These are phyloP conservation scores for Acronicta alni DNA, from an alignment of 2,888 invertebrate genomes.

Conservation along the genomic window DNA sequence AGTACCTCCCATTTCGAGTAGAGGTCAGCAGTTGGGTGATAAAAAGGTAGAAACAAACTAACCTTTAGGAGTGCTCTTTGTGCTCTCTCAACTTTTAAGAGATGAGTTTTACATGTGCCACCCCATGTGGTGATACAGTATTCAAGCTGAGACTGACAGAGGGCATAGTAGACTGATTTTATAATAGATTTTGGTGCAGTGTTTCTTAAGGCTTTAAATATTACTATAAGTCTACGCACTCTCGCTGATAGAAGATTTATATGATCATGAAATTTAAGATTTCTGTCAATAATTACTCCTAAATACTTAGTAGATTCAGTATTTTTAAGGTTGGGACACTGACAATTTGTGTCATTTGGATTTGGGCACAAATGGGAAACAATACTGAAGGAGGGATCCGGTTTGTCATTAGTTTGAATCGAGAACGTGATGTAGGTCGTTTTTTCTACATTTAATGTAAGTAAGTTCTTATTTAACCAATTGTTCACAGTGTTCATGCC, in stretches of 20 bases:
- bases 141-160: constrained; percentile 37
- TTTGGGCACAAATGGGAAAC: constrained; percentile 9
- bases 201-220: constrained; percentile 30
- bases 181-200: constrained; percentile 20
- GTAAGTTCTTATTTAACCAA: no score
- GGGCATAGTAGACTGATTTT: constrained; percentile 35
- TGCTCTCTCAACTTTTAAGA: no score
- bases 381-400: constrained; percentile 9
- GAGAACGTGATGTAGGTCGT: constrained; percentile 13
- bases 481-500: no score
- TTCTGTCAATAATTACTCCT: constrained; percentile 19
- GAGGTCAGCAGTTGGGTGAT: constrained; percentile 6
- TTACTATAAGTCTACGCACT: constrained; percentile 31
- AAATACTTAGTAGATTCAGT: constrained; percentile 15
- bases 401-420: constrained; percentile 15
- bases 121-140: constrained; percentile 46
- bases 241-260: constrained; percentile 25
- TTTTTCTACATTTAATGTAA: no score
- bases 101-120: no score
- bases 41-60: constrained; percentile 5
- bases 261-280: constrained; percentile 20
- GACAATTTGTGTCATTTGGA: constrained; percentile 5
- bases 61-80: constrained; percentile 12
- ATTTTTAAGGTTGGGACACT: constrained; percentile 8
- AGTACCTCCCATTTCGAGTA: background rate